These are phyloP conservation scores for Fragum whitleyi DNA, from an alignment of 2,888 invertebrate species.

Conservation along the genomic window DNA sequence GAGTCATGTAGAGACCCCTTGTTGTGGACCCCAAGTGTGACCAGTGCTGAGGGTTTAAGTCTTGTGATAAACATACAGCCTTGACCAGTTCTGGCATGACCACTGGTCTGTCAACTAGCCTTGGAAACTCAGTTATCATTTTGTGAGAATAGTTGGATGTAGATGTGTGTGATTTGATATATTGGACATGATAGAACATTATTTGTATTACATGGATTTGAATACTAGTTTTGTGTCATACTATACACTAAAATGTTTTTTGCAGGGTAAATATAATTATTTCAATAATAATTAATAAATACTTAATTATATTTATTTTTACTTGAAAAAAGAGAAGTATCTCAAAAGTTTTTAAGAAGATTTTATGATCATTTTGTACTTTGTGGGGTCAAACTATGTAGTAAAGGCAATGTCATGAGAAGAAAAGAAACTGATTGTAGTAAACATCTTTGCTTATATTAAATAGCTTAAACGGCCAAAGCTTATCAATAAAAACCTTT, in stretches of 20 bases:
- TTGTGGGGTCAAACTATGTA: too few relatives aligned
- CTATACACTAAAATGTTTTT: conserved; percentile 9
- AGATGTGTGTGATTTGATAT: background rate
- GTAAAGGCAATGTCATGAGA: too few relatives aligned
- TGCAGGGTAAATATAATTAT: background rate
- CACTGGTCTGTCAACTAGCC: conserved; percentile 10
- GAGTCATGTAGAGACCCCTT: background rate
- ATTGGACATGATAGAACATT: background rate
- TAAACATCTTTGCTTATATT: too few relatives aligned
- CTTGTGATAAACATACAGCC: conserved; percentile 20
- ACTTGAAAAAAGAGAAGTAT: too few relatives aligned
- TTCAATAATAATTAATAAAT: too few relatives aligned
- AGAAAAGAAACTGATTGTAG: too few relatives aligned
- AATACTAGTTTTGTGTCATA: conserved; percentile 21
- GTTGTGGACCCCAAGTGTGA: background rate
- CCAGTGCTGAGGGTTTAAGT: background rate
- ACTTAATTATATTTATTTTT: too few relatives aligned
- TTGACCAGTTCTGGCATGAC: conserved; percentile 23
- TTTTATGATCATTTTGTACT: too few relatives aligned
- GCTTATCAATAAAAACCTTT: too few relatives aligned
- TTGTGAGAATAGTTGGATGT: background rate
- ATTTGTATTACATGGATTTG: background rate
- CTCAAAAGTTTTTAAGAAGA: too few relatives aligned
- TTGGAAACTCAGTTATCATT: background rate
- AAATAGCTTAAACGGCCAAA: too few relatives aligned